These are phyloP conservation scores for Montipora sp. DNA, from an alignment of 64 coral and sea anemone genomes.

Conservation along the genomic window DNA sequence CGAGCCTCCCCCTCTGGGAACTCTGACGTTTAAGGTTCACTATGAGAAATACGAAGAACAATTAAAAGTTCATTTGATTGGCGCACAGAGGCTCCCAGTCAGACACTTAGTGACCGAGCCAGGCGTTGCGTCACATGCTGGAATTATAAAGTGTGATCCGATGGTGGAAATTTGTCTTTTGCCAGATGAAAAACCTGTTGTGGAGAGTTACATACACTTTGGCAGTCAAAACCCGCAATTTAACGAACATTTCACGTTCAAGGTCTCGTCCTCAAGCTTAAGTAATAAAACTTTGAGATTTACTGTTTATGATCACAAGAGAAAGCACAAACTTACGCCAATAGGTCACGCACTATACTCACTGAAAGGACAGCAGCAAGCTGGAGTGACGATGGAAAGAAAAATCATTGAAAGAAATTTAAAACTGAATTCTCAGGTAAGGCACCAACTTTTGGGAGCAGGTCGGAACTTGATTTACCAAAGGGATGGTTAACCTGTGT, in stretches of 20 bases:
- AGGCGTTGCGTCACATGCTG: conserved; percentile 44
- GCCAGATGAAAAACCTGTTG: conserved; percentile 68
- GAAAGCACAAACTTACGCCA: conserved; percentile 70
- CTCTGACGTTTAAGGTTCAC: conserved; percentile 62
- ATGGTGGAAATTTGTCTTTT: conserved; percentile 74
- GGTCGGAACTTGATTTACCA: too few species aligned
- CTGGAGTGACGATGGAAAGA: conserved; percentile 17
- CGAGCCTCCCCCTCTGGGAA: conserved; percentile 58
- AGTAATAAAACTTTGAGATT: conserved; percentile 77
- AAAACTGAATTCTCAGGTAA: conserved; percentile 75
- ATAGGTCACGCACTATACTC: conserved; percentile 79
- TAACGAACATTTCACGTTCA: conserved; percentile 75
- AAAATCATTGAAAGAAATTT: conserved; percentile 62
- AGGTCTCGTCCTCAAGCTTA: conserved; percentile 40
- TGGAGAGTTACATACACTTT: conserved; percentile 66
- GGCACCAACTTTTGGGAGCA: too few species aligned
- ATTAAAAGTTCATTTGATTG: conserved; percentile 68
- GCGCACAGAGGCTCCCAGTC: conserved; percentile 73
- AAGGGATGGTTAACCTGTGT: too few species aligned
- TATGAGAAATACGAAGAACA: conserved; percentile 77
- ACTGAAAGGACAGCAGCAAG: conserved; percentile 66
- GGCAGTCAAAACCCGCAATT: conserved; percentile 72
- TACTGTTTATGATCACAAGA: conserved; percentile 67
- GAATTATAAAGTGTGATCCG: conserved; percentile 55
- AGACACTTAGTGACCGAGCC: conserved; percentile 71